Base-by-base conservation (phyloP, 1,140 invertebrate genomes). In the Drosophila mayri region DNA sequence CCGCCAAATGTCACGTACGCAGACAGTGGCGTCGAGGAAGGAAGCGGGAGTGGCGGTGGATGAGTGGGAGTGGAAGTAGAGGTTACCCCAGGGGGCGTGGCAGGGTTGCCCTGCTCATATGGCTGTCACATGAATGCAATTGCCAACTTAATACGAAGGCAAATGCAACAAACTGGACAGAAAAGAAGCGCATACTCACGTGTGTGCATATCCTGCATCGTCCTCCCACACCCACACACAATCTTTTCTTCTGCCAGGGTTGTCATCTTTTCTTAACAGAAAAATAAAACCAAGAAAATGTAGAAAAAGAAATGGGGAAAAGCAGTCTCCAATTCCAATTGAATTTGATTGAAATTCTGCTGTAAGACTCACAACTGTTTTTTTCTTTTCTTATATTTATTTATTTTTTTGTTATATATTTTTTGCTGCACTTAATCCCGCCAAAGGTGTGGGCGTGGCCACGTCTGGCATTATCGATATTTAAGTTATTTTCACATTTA, bases 1-100 rank as follows among this genome's bases (percentile, higher is more conserved):
- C 84, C 84, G 73, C 80, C 84, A 87, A 87, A 83, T 87, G 84
- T 88, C 85, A 87, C 84, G 84, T 87, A 80, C 84, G 72, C 80
- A 83, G 84, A 87, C 83, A 68, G 70, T 52, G 71, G 70, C 72
- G 44, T 41, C 37, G n/a, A 49, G 63, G 55, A 76, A 67, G 65
- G 75, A 61, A 60, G 66, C 40, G 38, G 25, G 52, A n/a, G 44
- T 46, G 44, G 20, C 11, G 25, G 22, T 47, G 22, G 44, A 28
- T 50, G 22, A 32, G 12, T 49, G 28, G 28, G 28, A 18, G 28
- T 50, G 28, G 7, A 14, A 9, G 18, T 32, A 12, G 28, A 12
- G 28, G 14, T 14, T 20, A 28, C 8, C 18, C 3, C 25, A 3
- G 38, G 62, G 40, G 62, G 64, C 41, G 35, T 47, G 62, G 16